Conservation (phyloP, 2,888 invertebrate genomes). For the Abscondita cerata region DNA sequence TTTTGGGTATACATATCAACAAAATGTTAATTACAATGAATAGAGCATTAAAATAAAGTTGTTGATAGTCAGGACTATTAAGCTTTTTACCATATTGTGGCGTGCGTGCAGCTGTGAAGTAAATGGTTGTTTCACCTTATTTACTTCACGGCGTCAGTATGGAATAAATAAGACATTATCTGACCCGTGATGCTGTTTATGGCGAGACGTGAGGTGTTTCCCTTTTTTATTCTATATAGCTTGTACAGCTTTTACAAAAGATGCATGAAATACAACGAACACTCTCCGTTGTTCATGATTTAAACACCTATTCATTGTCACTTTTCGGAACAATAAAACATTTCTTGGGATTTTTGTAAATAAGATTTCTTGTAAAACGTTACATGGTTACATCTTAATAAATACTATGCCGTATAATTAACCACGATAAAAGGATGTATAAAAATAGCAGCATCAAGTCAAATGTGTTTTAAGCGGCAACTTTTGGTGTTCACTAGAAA, state of each 20-base stretch:
- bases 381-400: too few species aligned
- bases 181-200: conserved; percentile 52
- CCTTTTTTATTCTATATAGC: conserved; percentile 44
- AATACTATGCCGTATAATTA: too few species aligned
- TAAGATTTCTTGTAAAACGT: too few species aligned
- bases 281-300: conserved; percentile 19
- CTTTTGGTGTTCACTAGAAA: too few species aligned
- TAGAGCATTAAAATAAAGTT: background rate
- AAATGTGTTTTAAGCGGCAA: too few species aligned
- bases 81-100: conserved; percentile 9
- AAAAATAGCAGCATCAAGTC: too few species aligned
- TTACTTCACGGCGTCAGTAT: conserved; percentile 41
- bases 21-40: too few species aligned
- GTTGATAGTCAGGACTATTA: conserved; percentile 7
- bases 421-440: too few species aligned
- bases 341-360: too few species aligned
- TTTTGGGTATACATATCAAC: too few species aligned
- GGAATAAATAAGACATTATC: conserved; percentile 58
- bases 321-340: too few species aligned
- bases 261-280: conserved; percentile 14
- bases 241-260: conserved; percentile 43
- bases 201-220: conserved; percentile 55
- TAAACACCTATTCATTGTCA: conserved; percentile 9
- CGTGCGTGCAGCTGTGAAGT: conserved; percentile 35
- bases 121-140: conserved; percentile 36